phyloP scores from a whole-genome alignment of 2,113 vertebrate species.

The Eulacestoma nigropectus region DNA sequence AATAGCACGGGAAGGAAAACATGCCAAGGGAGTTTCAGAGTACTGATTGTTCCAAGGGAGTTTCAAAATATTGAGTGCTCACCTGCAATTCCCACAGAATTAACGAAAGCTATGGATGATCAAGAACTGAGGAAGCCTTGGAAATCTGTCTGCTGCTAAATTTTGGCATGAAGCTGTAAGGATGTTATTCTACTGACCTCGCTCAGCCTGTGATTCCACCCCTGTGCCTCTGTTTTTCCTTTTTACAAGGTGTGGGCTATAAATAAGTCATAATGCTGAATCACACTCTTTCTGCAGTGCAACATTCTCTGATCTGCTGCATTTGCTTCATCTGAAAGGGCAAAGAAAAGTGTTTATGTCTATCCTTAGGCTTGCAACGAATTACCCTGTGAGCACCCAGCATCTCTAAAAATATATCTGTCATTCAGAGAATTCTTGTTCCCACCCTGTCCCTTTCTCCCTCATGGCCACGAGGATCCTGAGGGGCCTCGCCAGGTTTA shows the following conservation, averaged over 20 bases:
- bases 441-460: background rate
- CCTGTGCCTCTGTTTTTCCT: background rate
- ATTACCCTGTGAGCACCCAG: background rate
- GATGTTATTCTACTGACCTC: accelerated
- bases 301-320: background rate
- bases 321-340: background rate
- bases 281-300: background rate
- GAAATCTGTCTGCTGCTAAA: background rate
- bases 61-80: background rate
- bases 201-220: background rate
- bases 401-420: background rate
- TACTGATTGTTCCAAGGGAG: background rate
- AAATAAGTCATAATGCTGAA: background rate
- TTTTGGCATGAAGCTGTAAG: background rate
- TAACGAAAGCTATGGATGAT: background rate
- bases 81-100: background rate
- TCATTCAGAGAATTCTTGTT: background rate
- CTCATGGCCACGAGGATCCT: background rate
- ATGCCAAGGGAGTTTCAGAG: background rate
- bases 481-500: accelerated
- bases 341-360: background rate
- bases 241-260: background rate
- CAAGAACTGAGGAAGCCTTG: background rate
- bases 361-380: background rate
- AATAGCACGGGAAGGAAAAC: slow-evolving; percentile 6